Percentiles rank a stretch among this genome's conserved stretches.
Conservation (phyloP, 2,113 vertebrate genomes). For the Centrocercus urophasianus region DNA sequence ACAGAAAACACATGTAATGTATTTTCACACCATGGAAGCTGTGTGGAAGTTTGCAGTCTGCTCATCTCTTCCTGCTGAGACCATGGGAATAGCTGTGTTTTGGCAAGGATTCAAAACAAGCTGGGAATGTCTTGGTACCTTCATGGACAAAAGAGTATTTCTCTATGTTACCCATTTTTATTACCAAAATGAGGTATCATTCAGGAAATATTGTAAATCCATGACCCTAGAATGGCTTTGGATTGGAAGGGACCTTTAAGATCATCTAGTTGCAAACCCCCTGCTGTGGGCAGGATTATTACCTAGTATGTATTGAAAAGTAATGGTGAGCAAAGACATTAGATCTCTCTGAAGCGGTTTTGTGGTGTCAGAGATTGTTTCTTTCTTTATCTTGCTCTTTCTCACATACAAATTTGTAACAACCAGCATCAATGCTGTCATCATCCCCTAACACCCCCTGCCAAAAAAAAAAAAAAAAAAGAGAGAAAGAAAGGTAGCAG, state of each 20-base stretch:
- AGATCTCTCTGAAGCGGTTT: not conserved
- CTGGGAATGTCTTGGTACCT: not conserved
- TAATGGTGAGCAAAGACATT: fast-evolving
- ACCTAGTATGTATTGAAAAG: not conserved
- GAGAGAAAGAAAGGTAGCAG: not conserved
- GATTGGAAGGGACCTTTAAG: not conserved
- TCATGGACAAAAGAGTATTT: not conserved
- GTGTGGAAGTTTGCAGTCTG: constrained; percentile 2
- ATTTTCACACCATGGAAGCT: not conserved
- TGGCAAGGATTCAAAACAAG: not conserved
- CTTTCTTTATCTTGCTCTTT: not conserved
- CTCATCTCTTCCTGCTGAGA: not conserved
- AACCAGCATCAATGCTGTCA: not conserved
- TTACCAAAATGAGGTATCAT: not conserved
- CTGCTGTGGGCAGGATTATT: not conserved
- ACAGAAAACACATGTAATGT: constrained; percentile 19
- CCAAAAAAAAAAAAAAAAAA: too few relatives aligned
- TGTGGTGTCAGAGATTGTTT: not conserved
- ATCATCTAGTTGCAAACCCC: not conserved
- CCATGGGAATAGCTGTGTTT: not conserved
- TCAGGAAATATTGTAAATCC: not conserved
- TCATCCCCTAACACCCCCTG: too few relatives aligned
- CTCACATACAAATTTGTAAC: not conserved
- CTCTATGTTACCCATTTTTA: not conserved
- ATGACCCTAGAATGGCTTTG: not conserved